Evolutionary conservation across 2,888 invertebrate genomes (phyloP).

Genomic region (Pseudococcus longispinus): DNA sequence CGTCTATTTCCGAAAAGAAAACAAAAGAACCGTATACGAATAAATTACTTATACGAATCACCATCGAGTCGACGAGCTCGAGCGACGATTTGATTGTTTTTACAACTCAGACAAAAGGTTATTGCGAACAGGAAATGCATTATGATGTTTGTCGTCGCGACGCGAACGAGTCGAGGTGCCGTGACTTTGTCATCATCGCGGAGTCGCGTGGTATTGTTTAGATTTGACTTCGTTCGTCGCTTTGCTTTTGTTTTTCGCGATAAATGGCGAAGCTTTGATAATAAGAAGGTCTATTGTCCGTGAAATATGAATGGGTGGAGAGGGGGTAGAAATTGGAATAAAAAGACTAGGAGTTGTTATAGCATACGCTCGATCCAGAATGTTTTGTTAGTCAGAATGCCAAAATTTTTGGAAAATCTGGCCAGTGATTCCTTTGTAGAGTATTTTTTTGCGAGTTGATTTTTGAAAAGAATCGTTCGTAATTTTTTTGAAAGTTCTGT

Average conservation of each 20-base stretch:
- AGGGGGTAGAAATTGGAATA: not conserved
- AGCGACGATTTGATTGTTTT: not conserved
- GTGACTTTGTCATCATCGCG: not conserved
- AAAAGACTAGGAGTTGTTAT: too few species aligned
- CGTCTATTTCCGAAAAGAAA: not conserved
- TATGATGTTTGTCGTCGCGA: not conserved
- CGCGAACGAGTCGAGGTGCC: not conserved
- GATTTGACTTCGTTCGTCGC: not conserved
- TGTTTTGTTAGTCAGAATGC: too few species aligned
- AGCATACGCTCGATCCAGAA: too few species aligned
- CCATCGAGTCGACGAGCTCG: not conserved
- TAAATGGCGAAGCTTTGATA: not conserved
- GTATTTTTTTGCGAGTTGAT: too few species aligned
- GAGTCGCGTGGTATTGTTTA: not conserved
- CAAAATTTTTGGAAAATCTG: too few species aligned
- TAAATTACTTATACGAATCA: not conserved
- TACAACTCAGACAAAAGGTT: not conserved
- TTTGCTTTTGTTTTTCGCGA: not conserved
- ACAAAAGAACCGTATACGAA: not conserved
- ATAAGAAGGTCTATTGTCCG: not conserved
- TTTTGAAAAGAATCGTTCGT: too few species aligned
- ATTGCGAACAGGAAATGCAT: not conserved
- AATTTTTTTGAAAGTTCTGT: too few species aligned
- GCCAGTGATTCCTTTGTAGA: too few species aligned
- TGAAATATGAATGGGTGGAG: not conserved